Evolutionary conservation across 1,140 invertebrate genomes (phyloP).

Genomic region (Temnothorax nylanderi): DNA sequence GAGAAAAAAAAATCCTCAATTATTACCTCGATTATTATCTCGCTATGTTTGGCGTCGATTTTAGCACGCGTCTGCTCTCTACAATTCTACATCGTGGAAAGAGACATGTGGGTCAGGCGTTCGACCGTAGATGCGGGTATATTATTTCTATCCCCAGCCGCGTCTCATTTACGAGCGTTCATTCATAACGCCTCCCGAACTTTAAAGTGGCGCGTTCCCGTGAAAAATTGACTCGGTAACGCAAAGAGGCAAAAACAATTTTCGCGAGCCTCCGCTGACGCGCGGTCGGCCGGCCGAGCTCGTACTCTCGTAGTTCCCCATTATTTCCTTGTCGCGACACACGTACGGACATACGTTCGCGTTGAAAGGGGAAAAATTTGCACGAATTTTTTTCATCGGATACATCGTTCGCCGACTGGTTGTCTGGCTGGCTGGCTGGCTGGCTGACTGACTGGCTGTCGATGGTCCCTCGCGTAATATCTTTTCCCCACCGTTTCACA

Average conservation of each 20-base stretch:
- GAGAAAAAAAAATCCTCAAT: neutral
- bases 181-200: constrained; percentile 48
- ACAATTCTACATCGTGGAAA: neutral
- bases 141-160: neutral
- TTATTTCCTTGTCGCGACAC: constrained; percentile 40
- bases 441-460: neutral
- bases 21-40: neutral
- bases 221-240: constrained; percentile 46
- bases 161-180: constrained; percentile 50
- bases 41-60: neutral
- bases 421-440: neutral
- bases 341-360: neutral
- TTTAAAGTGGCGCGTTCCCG: constrained; percentile 46
- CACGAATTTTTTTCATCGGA: constrained; percentile 41
- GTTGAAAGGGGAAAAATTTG: constrained; percentile 45
- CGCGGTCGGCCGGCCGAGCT: neutral
- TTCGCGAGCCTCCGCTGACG: constrained; percentile 2
- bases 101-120: constrained; percentile 21
- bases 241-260: constrained; percentile 45
- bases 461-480: constrained; percentile 17
- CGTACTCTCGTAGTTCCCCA: constrained; percentile 9
- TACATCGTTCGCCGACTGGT: neutral
- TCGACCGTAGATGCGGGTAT: neutral
- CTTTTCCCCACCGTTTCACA: constrained; percentile 21
- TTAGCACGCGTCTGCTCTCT: neutral